Evolutionary conservation across 23 tunicate genomes (phyloP), one percentile per base, ranked within the genome.

Genomic region (Phallusia fumigata): DNA sequence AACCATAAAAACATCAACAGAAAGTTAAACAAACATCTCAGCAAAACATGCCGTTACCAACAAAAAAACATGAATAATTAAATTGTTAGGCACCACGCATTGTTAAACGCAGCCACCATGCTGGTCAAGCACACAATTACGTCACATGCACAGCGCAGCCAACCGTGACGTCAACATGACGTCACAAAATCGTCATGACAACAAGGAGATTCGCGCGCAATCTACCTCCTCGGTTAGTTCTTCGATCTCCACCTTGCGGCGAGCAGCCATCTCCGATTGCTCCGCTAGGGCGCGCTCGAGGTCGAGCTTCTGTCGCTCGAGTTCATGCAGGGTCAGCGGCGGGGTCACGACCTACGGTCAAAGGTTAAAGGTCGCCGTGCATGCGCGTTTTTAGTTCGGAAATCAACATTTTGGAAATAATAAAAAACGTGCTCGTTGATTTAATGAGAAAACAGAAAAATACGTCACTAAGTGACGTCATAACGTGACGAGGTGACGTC

Each of bases 261-360:
- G 47, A 35, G 58, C 58, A 15, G 45, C 84, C n/a, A 74, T 13
- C 36, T 52, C 64, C 76, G 36, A 31, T 35, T 74, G 30, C 3
- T 80, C 80, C 52, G 53, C 53, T 15, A 86, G 53, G 18, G 58
- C 24, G 24, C 30, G 24, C 76, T 80, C 77, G 64, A 86, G 90
- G 64, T 49, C 80, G 32, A 22, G 26, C 74, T 86, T 86, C 72
- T 80, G 80, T 30, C 13, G 47, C 76, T 86, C 90, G 52, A 86
- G 90, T 8, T 80, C 90, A 80, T 80, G 90, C 84, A 86, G 80
- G 80, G 13, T 79, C 33, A 49, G 84, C 22, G 33, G 65, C 50
- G 45, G 65, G 32, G 45, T 35, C 35, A 73, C 30, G 81, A 78
- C 79, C 83, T 85, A 26, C 30, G 77, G 80, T 80, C 76, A 77